Conservation (phyloP, 2,888 invertebrate species). For the Penaeus monodon region DNA sequence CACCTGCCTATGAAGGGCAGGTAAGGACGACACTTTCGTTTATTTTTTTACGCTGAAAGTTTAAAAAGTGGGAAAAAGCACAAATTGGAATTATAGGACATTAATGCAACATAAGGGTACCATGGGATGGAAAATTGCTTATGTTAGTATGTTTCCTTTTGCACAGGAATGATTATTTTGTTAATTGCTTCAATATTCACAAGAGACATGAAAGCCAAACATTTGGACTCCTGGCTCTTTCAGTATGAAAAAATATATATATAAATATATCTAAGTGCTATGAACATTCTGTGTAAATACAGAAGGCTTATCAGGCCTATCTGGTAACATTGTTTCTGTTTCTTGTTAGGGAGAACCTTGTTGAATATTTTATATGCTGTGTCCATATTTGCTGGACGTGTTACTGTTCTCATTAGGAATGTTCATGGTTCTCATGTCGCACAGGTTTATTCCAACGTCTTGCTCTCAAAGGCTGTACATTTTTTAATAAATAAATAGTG, state of each 20-base stretch:
- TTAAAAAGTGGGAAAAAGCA: too few species aligned
- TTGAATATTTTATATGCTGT: constrained; percentile 52
- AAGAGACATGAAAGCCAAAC: background rate
- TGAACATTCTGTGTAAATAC: constrained; percentile 59
- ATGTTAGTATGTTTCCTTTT: constrained; percentile 8
- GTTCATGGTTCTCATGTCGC: constrained; percentile 55
- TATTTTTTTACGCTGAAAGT: too few species aligned
- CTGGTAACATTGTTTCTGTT: constrained; percentile 48
- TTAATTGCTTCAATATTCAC: constrained; percentile 38
- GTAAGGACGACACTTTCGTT: too few species aligned
- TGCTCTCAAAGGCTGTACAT: constrained; percentile 55
- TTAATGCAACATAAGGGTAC: too few species aligned
- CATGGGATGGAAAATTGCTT: background rate
- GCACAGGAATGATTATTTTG: constrained; percentile 35
- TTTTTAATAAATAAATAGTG: constrained; percentile 44
- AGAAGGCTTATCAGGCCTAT: constrained; percentile 36
- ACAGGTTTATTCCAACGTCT: constrained; percentile 50
- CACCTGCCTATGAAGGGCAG: too few species aligned
- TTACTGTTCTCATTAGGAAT: constrained; percentile 47
- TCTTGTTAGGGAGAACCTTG: constrained; percentile 57
- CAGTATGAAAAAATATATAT: constrained; percentile 24
- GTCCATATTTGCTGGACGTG: constrained; percentile 46
- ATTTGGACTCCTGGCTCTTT: constrained; percentile 20
- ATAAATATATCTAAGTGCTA: constrained; percentile 35
- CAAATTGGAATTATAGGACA: too few species aligned